A percentile compares a stretch with the other conserved stretches of the same genome.
phyloP scores from a whole-genome alignment of 1,140 invertebrate genomes.

The Bombus polaris region DNA sequence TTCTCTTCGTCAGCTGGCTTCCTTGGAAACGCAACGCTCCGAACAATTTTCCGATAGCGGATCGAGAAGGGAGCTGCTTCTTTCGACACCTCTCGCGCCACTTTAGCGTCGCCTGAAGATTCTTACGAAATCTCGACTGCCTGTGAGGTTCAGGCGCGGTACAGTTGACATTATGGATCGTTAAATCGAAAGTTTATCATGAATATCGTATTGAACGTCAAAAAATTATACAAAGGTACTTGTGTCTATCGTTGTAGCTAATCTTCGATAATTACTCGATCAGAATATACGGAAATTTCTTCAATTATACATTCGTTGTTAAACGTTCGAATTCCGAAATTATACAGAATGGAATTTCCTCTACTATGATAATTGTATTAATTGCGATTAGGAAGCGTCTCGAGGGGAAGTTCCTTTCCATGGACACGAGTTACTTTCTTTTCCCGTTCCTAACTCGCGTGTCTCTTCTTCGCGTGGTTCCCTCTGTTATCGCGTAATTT shows the following conservation, averaged over 20 bases:
- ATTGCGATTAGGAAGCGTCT: neutral
- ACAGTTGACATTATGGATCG: neutral
- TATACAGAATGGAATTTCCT: neutral
- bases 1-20: conserved; percentile 27
- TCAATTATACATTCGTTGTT: neutral
- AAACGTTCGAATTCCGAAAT: neutral
- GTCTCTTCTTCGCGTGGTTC: neutral
- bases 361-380: neutral
- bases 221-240: too few species aligned
- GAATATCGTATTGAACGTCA: too few species aligned
- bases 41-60: conserved; percentile 42
- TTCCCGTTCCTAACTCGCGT: conserved; percentile 19
- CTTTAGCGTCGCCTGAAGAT: conserved; percentile 23
- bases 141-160: too few species aligned
- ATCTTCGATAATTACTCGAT: neutral
- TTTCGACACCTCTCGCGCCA: conserved; percentile 30
- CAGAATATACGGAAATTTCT: neutral
- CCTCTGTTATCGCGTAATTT: conserved; percentile 52
- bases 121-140: neutral
- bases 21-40: conserved; percentile 26
- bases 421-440: conserved; percentile 32
- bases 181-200: neutral
- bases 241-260: neutral
- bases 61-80: conserved; percentile 28
- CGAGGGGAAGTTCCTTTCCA: conserved; percentile 4